Evolutionary conservation across 1,140 invertebrate species (phyloP).

Genomic region (Lasaia peninsularis): DNA sequence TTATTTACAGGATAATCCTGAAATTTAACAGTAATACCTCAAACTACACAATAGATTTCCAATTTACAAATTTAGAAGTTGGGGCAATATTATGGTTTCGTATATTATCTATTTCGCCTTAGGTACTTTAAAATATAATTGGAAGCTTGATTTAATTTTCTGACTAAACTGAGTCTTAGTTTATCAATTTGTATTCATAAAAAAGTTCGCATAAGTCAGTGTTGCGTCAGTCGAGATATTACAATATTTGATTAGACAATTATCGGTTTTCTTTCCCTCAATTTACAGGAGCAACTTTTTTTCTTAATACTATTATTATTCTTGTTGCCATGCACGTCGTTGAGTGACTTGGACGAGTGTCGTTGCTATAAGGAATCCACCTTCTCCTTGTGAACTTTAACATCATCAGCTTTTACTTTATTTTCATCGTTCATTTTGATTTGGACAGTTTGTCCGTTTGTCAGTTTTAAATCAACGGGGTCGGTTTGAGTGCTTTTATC

Average conservation of each 20-base stretch:
- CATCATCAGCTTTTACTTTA: constrained; percentile 30
- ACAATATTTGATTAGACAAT: constrained; percentile 19
- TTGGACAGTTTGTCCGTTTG: constrained; percentile 50
- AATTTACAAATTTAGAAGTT: too few relatives aligned
- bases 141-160: too few relatives aligned
- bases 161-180: too few relatives aligned
- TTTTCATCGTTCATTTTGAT: constrained; percentile 31
- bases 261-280: constrained; percentile 55
- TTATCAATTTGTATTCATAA: too few relatives aligned
- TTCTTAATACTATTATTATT: constrained; percentile 51
- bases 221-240: not conserved
- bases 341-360: constrained; percentile 53
- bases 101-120: too few relatives aligned
- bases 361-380: constrained; percentile 62
- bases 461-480: constrained; percentile 48
- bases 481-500: constrained; percentile 63
- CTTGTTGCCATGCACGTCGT: constrained; percentile 36
- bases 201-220: too few relatives aligned
- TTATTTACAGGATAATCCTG: too few relatives aligned
- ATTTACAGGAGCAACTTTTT: constrained; percentile 63
- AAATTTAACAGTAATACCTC: too few relatives aligned
- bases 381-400: constrained; percentile 34
- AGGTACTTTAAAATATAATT: too few relatives aligned
- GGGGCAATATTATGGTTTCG: too few relatives aligned
- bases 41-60: too few relatives aligned